Evolutionary conservation across 2,888 invertebrate genomes (phyloP).

Genomic region (Abrostola tripartita): DNA sequence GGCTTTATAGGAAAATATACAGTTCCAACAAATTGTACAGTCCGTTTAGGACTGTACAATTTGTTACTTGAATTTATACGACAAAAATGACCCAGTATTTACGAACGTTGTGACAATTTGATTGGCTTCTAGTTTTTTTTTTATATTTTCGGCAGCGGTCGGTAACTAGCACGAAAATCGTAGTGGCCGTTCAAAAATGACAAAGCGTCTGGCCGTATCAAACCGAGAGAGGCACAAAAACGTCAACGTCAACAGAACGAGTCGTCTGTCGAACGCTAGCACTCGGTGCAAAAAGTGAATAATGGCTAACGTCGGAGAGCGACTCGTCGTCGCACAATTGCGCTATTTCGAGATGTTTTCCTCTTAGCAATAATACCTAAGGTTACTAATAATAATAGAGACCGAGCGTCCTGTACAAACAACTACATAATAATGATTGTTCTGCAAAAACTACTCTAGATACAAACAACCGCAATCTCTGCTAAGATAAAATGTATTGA

Average conservation of each 20-base stretch:
- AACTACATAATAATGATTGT: slow-evolving; percentile 66
- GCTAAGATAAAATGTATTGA: slow-evolving; percentile 58
- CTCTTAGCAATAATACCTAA: slow-evolving; percentile 77
- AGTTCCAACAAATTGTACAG: no score
- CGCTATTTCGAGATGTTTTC: slow-evolving; percentile 84
- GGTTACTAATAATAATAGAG: slow-evolving; percentile 71
- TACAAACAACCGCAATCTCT: slow-evolving; percentile 56
- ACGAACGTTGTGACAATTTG: slow-evolving; percentile 38
- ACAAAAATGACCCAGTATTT: slow-evolving; percentile 18
- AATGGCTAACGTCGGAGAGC: slow-evolving; percentile 69
- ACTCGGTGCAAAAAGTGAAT: slow-evolving; percentile 79
- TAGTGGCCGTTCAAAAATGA: slow-evolving; percentile 75
- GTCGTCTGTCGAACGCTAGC: slow-evolving; percentile 67
- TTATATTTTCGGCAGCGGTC: slow-evolving; percentile 59
- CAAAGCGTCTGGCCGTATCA: slow-evolving; percentile 73
- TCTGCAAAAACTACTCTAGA: slow-evolving; percentile 59
- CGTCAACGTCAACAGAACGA: slow-evolving; percentile 70
- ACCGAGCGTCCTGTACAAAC: slow-evolving; percentile 60
- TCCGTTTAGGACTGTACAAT: slow-evolving; percentile 34
- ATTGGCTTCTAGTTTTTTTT: slow-evolving; percentile 56
- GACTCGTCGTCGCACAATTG: slow-evolving; percentile 73
- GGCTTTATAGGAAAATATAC: slow-evolving; percentile 43
- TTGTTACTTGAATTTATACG: slow-evolving; percentile 35
- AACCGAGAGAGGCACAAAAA: slow-evolving; percentile 74
- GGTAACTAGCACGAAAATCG: slow-evolving; percentile 70